phyloP scores from a whole-genome alignment of 2,888 invertebrate genomes.

The Conomelus anceps region DNA sequence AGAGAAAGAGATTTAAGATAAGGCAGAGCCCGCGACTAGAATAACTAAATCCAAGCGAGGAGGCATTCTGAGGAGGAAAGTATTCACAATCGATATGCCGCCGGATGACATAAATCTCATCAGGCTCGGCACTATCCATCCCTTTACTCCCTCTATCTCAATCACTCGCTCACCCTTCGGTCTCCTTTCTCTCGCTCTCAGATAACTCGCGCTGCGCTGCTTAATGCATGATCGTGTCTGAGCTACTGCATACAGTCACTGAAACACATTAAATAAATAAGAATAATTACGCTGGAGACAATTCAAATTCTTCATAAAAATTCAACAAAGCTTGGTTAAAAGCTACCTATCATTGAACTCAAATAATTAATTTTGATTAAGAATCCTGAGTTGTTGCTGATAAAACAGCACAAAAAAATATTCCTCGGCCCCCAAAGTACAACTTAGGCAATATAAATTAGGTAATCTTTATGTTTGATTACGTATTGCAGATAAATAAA shows the following conservation, averaged over 20 bases:
- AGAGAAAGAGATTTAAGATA: constrained; percentile 1
- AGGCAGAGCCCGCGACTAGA: constrained; percentile 7
- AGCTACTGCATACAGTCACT: not conserved
- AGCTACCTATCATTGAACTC: too few relatives aligned
- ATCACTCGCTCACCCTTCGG: not conserved
- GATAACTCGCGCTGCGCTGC: not conserved
- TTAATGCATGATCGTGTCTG: not conserved
- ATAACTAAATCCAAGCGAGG: constrained; percentile 7
- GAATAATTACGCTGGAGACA: not conserved
- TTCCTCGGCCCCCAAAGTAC: too few relatives aligned
- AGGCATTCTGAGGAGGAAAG: not conserved
- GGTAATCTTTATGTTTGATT: too few relatives aligned
- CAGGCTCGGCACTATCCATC: not conserved
- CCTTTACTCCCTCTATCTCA: not conserved
- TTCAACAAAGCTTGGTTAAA: too few relatives aligned
- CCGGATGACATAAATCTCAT: constrained; percentile 13
- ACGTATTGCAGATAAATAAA: too few relatives aligned
- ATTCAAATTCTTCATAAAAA: too few relatives aligned
- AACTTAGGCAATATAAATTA: too few relatives aligned
- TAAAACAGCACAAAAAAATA: too few relatives aligned
- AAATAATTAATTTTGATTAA: too few relatives aligned
- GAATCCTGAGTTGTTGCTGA: too few relatives aligned
- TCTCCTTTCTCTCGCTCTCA: too few relatives aligned
- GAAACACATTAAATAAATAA: not conserved
- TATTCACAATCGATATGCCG: constrained; percentile 8